Evolutionary conservation across 2,797 vertebrate species (phyloP).

Genomic region (Prionace glauca): DNA sequence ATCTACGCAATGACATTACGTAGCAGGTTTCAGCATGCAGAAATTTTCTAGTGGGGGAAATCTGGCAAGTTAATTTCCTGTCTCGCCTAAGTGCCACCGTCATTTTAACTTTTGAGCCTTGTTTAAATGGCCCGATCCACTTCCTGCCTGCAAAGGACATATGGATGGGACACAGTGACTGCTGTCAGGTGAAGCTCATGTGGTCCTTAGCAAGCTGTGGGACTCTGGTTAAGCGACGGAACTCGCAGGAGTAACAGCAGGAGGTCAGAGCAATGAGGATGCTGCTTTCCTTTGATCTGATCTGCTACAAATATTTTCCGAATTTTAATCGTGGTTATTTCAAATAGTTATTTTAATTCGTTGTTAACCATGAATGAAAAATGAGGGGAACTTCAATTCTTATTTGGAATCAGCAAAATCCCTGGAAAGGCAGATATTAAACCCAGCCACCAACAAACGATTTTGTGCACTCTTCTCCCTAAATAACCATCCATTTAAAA

Average conservation of each 20-base stretch:
- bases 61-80: background rate
- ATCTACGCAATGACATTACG: background rate
- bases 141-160: background rate
- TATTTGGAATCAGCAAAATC: background rate
- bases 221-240: background rate
- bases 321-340: background rate
- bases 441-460: background rate
- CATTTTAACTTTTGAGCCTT: background rate
- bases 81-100: background rate
- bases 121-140: background rate
- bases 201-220: background rate
- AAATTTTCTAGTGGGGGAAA: background rate
- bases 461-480: background rate
- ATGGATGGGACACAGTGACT: background rate
- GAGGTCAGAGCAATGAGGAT: background rate
- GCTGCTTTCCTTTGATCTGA: background rate
- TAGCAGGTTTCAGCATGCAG: background rate
- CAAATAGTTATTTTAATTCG: background rate
- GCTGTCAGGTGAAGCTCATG: background rate
- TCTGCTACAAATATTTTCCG: background rate
- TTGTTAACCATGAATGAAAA: background rate
- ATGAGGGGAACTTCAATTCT: background rate
- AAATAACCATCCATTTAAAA: slow-evolving; percentile 23
- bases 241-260: background rate
- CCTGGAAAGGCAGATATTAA: background rate